A percentile compares a stretch with the other conserved stretches of the same genome.
Conservation (phyloP, 2,797 vertebrate species). For the Schizopygopsis pylzovi region DNA sequence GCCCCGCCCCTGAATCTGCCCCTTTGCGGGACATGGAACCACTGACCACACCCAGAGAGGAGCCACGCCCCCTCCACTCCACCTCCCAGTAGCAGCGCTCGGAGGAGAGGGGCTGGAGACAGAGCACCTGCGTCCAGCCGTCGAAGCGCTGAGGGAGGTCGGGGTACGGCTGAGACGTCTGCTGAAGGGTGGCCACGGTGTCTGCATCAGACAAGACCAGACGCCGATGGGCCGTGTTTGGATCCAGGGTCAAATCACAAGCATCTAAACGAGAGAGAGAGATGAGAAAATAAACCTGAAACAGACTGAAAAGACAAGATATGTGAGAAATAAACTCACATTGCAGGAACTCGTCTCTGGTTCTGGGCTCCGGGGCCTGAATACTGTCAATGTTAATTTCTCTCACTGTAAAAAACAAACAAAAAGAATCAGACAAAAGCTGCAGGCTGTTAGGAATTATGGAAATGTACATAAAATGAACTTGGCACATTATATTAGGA, state of each 20-base stretch:
- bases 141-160: slow-evolving; percentile 75
- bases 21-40: slow-evolving; percentile 72
- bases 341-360: slow-evolving; percentile 79
- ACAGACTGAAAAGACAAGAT: neutral
- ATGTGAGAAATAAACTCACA: slow-evolving; percentile 70
- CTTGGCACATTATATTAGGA: too few relatives aligned
- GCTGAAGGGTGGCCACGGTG: slow-evolving; percentile 76
- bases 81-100: slow-evolving; percentile 82
- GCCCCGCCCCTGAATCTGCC: slow-evolving; percentile 72
- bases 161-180: slow-evolving; percentile 54
- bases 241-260: slow-evolving; percentile 73
- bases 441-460: neutral
- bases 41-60: slow-evolving; percentile 76
- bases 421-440: neutral
- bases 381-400: slow-evolving; percentile 79
- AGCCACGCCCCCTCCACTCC: slow-evolving; percentile 80
- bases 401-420: slow-evolving; percentile 68
- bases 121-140: slow-evolving; percentile 80
- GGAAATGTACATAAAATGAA: neutral
- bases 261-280: slow-evolving; percentile 66
- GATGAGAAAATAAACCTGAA: neutral
- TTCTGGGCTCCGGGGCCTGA: slow-evolving; percentile 77
- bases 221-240: slow-evolving; percentile 75
- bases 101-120: slow-evolving; percentile 61
- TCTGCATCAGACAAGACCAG: slow-evolving; percentile 74